phyloP scores from a whole-genome alignment of 2,888 invertebrate species.

The Bruchidius siliquastri region DNA sequence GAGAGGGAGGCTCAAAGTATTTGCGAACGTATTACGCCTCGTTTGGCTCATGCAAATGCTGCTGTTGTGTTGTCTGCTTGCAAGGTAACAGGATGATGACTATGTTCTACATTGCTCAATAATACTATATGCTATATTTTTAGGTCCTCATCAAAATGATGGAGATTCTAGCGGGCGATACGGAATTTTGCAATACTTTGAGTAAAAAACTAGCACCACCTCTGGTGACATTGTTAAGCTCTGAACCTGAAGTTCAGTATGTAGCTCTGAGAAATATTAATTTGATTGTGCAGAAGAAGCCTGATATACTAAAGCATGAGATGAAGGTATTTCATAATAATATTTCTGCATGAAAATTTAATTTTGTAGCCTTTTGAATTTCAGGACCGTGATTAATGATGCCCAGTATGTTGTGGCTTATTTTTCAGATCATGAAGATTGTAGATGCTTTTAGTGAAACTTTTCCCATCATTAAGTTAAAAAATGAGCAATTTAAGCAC shows the following conservation, averaged over 20 bases:
- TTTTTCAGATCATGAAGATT: too few relatives aligned
- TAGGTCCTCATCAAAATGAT: slow-evolving; percentile 79
- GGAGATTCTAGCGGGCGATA: slow-evolving; percentile 86
- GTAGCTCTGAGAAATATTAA: slow-evolving; percentile 98
- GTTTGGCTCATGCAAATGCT: slow-evolving; percentile 97
- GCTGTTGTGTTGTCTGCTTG: slow-evolving; percentile 98
- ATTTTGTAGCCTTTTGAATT: not conserved
- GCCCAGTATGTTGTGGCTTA: too few relatives aligned
- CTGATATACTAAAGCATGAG: slow-evolving; percentile 97
- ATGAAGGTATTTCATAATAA: slow-evolving; percentile 74
- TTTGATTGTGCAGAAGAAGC: slow-evolving; percentile 96
- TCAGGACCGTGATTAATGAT: too few relatives aligned
- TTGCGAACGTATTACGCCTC: slow-evolving; percentile 94
- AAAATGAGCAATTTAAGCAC: too few relatives aligned
- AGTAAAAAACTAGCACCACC: slow-evolving; percentile 99
- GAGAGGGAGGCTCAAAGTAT: slow-evolving; percentile 98
- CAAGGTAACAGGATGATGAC: slow-evolving; percentile 66
- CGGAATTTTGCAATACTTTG: slow-evolving; percentile 89
- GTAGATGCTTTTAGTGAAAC: too few relatives aligned
- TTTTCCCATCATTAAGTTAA: too few relatives aligned
- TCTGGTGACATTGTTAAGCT: slow-evolving; percentile 91
- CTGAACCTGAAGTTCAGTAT: slow-evolving; percentile 99
- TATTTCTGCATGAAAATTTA: not conserved
- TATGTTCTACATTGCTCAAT: too few relatives aligned
- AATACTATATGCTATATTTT: too few relatives aligned